Evolutionary conservation across 2,113 vertebrate genomes (phyloP), one percentile per base, ranked within the genome.

Genomic region (Halichoeres trimaculatus): DNA sequence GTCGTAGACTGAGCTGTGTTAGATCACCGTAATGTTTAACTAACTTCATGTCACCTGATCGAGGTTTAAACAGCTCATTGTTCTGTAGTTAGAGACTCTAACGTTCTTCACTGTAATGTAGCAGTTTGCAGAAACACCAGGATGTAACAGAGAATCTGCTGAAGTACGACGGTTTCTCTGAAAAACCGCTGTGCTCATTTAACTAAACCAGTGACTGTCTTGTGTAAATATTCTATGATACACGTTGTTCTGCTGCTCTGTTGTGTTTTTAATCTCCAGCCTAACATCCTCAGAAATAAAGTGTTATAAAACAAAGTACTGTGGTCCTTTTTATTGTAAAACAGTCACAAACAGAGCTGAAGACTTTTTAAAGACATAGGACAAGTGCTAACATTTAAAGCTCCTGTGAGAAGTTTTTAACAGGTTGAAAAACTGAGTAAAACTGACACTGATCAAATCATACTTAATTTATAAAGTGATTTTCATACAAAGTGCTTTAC

Each of bases 251-350:
- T 84, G 70, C 69, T 52, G 30, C 56, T 70, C 56, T 70, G 56
- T 51, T 57, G 20, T 78, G 43, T 76, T 57, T 48, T 54, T 73
- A 72, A 70, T 63, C 35, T 64, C 40, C 66, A 35, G 10, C 54
- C 19, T 63, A 36, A 70, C 76, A 35, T 70, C 38, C 20, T 58
- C 13, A 41, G 26, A 72, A 80, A 90, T 88, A 81, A 83, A 85
- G 14, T 23, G 20, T 83, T 87, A 78, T 78, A 22, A 30, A 70
- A 76, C 65, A 9, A 26, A 59, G 14, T 54, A 10, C 1, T 26
- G 47, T 61, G 77, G 16, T 16, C 61, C 16, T 57, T 48, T 30
- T 57, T 50, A 8, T 17, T 4, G 0, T 61, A 5, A 40, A 19
- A 19, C 26, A 22, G 30, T 20, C 24, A 26, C 0, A 17, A 10